Conservation (phyloP, 2,888 invertebrate species). For the Hermaeophaga mercurialis region DNA sequence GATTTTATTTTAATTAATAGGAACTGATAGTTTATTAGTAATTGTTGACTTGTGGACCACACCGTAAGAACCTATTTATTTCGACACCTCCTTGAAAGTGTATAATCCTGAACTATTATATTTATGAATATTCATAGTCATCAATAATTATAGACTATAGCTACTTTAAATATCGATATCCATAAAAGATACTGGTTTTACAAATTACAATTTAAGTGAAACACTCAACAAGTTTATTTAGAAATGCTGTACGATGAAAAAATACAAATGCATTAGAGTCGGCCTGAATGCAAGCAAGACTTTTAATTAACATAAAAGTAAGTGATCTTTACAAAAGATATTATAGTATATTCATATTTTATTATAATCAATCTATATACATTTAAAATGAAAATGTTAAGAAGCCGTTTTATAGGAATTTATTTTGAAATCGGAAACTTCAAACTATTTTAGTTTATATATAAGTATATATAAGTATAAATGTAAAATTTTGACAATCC, state of each 20-base stretch:
- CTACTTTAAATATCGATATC: slow-evolving; percentile 18
- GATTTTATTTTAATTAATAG: too few relatives aligned
- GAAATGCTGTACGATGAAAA: slow-evolving; percentile 8
- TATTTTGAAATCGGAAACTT: too few relatives aligned
- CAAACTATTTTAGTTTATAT: too few relatives aligned
- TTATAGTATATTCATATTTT: too few relatives aligned
- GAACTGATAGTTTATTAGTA: too few relatives aligned
- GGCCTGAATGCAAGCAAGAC: background rate
- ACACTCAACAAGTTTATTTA: slow-evolving; percentile 14
- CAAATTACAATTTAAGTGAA: slow-evolving; percentile 18
- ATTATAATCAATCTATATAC: too few relatives aligned
- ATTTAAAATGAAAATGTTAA: too few relatives aligned
- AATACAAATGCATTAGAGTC: slow-evolving; percentile 7
- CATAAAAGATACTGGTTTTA: slow-evolving; percentile 21
- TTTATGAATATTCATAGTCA: slow-evolving; percentile 13
- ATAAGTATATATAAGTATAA: background rate
- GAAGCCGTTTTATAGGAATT: too few relatives aligned
- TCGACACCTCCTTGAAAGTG: background rate
- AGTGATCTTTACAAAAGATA: too few relatives aligned
- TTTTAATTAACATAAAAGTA: too few relatives aligned
- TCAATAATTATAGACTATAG: slow-evolving; percentile 7
- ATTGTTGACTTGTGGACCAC: too few relatives aligned
- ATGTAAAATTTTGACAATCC: background rate
- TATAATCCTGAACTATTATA: background rate
- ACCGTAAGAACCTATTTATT: background rate